Evolutionary conservation across 2,888 invertebrate genomes (phyloP), one percentile per base, ranked within the genome.

Genomic region (Dromius quadrimaculatus): DNA sequence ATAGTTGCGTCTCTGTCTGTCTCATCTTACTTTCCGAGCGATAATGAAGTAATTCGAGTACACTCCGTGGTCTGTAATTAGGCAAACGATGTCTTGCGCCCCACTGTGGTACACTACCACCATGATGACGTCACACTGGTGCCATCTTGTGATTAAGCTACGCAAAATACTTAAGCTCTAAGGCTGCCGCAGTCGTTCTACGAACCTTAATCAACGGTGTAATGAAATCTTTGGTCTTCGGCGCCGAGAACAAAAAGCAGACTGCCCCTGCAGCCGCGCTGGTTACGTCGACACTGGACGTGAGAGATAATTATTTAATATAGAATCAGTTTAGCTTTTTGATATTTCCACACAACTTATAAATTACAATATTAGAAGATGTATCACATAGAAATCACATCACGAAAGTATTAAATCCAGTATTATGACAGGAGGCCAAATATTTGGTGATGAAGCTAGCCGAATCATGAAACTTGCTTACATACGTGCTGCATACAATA

Each of bases 21-120:
- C n/a, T n/a, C n/a, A 36, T n/a, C 36, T 36, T 13, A 3, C 13
- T 36, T 36, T 13, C 13, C 36, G 36, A n/a, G 34, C 38, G 59
- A 28, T 64, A 64, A 64, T 64, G 64, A 64, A 64, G 64, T 64
- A 64, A 64, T 64, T 64, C 43, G 64, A 64, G 64, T 64, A 64
- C 47, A n/a, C 45, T 28, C 32, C 28, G 17, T 64, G 64, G 64
- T 47, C 64, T 64, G 64, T 64, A 64, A 64, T 64, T 64, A 64
- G 64, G 28, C 62, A 62, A 62, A 64, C 64, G 64, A 64, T 64
- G 64, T 64, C 64, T 45, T 32, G 34, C 28, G 64, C 15, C 38
- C 59, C 8, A 13, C 50, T 6, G 43, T 34, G 47, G 32, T 43
- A 45, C 63, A 15, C 36, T 41, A 62, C 38, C 62, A 36, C 38